These are phyloP conservation scores for Poecilus cupreus DNA, from an alignment of 2,888 invertebrate genomes.

Conservation along the genomic window DNA sequence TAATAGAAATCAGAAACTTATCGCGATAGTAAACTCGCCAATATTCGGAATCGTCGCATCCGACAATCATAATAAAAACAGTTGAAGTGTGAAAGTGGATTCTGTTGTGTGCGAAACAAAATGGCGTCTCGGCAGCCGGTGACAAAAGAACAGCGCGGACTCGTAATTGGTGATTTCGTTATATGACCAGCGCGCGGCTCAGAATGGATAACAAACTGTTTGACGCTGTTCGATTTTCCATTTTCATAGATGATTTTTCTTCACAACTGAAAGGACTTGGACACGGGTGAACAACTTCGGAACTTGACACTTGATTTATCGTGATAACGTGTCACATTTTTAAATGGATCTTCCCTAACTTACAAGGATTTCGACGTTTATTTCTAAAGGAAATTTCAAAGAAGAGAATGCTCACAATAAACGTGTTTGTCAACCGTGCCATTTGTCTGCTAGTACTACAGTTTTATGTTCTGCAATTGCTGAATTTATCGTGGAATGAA, in stretches of 20 bases:
- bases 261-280: background rate
- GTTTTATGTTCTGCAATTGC: too few relatives aligned
- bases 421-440: too few relatives aligned
- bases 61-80: conserved; percentile 71
- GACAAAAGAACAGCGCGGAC: conserved; percentile 68
- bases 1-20: conserved; percentile 38
- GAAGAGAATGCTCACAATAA: too few relatives aligned
- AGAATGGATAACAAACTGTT: conserved; percentile 10
- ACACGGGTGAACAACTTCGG: background rate
- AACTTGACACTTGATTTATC: conserved; percentile 49
- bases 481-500: too few relatives aligned
- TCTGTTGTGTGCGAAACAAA: conserved; percentile 70
- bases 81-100: conserved; percentile 73
- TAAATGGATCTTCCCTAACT: conserved; percentile 24
- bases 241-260: conserved; percentile 48
- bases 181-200: conserved; percentile 23
- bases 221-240: conserved; percentile 37
- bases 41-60: conserved; percentile 66
- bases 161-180: conserved; percentile 55
- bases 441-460: too few relatives aligned
- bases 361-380: background rate
- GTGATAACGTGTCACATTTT: conserved; percentile 52
- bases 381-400: too few relatives aligned
- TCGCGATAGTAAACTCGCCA: conserved; percentile 61
- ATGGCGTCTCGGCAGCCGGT: conserved; percentile 64